Conservation (phyloP, 2,797 vertebrate species). For the Notolabrus celidotus region DNA sequence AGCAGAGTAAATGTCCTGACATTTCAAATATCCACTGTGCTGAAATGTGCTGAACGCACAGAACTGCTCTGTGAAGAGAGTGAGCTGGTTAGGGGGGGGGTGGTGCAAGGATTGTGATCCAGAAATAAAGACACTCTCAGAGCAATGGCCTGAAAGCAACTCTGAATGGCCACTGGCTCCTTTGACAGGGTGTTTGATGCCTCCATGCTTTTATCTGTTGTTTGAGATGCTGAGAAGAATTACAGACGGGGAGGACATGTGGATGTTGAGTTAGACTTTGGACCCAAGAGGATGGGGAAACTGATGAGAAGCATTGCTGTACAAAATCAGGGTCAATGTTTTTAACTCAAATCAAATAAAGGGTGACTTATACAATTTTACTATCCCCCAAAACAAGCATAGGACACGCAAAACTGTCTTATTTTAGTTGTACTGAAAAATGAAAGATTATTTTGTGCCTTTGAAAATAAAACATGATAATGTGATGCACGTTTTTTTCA, state of each 20-base stretch:
- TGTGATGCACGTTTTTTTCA: too few species aligned
- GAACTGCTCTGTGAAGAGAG: constrained; percentile 66
- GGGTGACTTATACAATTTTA: too few species aligned
- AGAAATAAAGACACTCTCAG: constrained; percentile 62
- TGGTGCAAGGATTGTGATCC: constrained; percentile 43
- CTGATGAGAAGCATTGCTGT: constrained; percentile 20
- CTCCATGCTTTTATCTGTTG: constrained; percentile 53
- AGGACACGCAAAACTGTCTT: too few species aligned
- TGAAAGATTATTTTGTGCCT: too few species aligned
- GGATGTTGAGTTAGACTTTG: constrained; percentile 51
- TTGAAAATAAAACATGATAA: too few species aligned
- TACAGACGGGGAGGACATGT: constrained; percentile 48
- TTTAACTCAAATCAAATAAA: too few species aligned
- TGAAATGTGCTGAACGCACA: constrained; percentile 81
- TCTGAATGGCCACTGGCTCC: constrained; percentile 48
- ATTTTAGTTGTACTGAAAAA: too few species aligned
- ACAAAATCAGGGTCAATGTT: constrained; percentile 26
- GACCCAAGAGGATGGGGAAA: constrained; percentile 25
- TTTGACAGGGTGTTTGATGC: constrained; percentile 56
- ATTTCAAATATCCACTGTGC: constrained; percentile 82
- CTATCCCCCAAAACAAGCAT: too few species aligned
- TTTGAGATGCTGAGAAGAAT: constrained; percentile 55
- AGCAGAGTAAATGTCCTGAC: constrained; percentile 85
- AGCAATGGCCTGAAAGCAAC: constrained; percentile 65
- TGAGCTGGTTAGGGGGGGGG: constrained; percentile 46